Base-by-base conservation (phyloP, 1,140 invertebrate species). In the Euglossa dilemma region DNA sequence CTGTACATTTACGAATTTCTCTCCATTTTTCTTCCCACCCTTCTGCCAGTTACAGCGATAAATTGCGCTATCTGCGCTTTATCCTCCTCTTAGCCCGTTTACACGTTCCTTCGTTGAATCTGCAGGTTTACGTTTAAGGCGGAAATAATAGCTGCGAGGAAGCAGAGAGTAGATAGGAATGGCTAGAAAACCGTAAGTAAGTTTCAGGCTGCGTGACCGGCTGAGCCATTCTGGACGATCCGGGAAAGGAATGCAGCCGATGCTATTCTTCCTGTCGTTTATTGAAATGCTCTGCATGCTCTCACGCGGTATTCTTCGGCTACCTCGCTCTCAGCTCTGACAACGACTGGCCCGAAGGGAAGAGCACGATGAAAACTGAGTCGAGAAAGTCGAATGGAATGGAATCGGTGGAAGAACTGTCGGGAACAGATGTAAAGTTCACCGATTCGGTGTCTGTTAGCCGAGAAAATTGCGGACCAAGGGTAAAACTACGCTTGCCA, bases 241-340 rank as follows among this genome's bases (percentile, higher is more conserved):
- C 43, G n/a, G 36, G 25, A 4, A 54, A 45, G 80, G 80, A 75
- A 83, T 61, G 81, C 67, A 47, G 61, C n/a, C 16, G 52, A n/a
- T 25, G 57, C 67, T 80, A 50, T 80, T 80, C 78, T 72, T 73
- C 47, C 59, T 86, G 85, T 84, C 86, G 83, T 87, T 87, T 87
- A 87, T 87, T 87, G 86, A 87, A 87, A 87, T 84, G 86, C 86
- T 87, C 85, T 52, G 85, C 86, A 84, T 83, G 85, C 86, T 71
- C 81, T 74, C 75, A 61, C 72, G 76, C 23, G 66, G 81, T 75
- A 80, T 83, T 76, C 80, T 83, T 75, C 80, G 78, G 61, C 23
- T 81, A 75, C 18, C 45, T 70, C 66, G 43, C 45, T n/a, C 52
- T 52, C 23, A 20, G 12, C 56, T n/a, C 45, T 25, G 45, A 57